Base-by-base conservation (phyloP, 2,797 vertebrate species). In the Gymnopithys bicolor region DNA sequence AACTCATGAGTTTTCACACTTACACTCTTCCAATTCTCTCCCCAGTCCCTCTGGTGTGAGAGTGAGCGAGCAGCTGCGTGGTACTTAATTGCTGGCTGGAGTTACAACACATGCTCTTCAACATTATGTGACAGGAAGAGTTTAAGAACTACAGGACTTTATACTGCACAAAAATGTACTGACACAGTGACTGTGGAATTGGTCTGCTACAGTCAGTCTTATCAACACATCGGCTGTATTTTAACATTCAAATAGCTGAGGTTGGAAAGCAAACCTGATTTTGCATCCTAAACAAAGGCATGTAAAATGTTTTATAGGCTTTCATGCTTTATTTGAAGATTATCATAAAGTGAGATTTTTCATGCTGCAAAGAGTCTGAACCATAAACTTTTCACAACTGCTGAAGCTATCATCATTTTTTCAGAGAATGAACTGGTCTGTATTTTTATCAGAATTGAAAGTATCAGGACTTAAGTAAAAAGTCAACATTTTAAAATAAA, bases 271-370 rank as follows among this genome's bases (percentile, higher is more conserved):
- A 52, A 66, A 35, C 37, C 51, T 30, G 5, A 33, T 95, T 94
- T 79, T 94, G 76, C 55, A 94, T 96, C 66, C 87, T 93, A 93
- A 97, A 83, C 13, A 92, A 64, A 39, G 13, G 83, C 93, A 96
- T 62, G 37, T 77, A 95, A 95, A 92, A 66, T 68, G 67, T 92
- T 96, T 96, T 94, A 95, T 67, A 76, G 68, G 77, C 64, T 95
- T 97, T 97, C 69, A 93, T 24, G 41, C 30, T 94, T 96, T 94
- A 96, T 96, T 96, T 97, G 92, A 96, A 94, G 80, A 97, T 96
- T 94, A 96, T 93, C 78, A 90, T 95, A 94, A 96, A 97, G 73
- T 69, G 53, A 92, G 84, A 90, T 85, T 94, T 96, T 96, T 95
- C 66, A 74, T 74, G 90, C 67, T 90, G 74, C 71, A 87, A 95